Base-by-base conservation (phyloP, 1,140 invertebrate genomes). In the Phortica variegata region DNA sequence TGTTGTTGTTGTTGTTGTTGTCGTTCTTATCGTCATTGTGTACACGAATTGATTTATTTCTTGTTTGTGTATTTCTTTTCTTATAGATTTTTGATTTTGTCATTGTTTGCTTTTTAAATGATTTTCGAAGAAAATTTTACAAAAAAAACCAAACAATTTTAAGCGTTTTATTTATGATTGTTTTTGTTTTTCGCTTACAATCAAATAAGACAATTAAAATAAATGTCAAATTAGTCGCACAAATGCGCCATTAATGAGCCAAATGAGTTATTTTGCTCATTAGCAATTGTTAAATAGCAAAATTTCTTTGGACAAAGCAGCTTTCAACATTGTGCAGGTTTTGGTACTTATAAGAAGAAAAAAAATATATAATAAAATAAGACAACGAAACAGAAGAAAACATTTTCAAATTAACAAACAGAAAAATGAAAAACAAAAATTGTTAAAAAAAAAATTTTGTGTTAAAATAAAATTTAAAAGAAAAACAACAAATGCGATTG, bases 351-450 rank as follows among this genome's bases (percentile, higher is more conserved):
- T 7, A 49, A 19, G 13, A 5, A 34, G 18, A 26, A 4, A 13
- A 3, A 3, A 13, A 31, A 43, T 32, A 51, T n/a, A 54, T 48
- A 37, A 33, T 43, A 34, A 34, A 5, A 38, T 42, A 18, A 31
- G 44, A 44, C 52, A 62, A 65, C 62, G 60, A 66, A 68, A 66
- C n/a, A n/a, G n/a, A n/a, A n/a, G n/a, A n/a, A n/a, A n/a, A n/a
- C n/a, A 66, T 57, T 63, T 62, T 62, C 63, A 62, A 58, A 59
- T 63, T 62, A 66, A 68, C 56, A 63, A 66, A 66, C 55, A 63
- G 58, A 69, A 66, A 38, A 55, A 56, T 40, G 52, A 39, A 48
- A 53, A 48, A 26, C 31, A 15, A 32, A 49, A 32, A 41, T 50
- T 61, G 33, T 34, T 10, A n/a, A 10, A 34, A 61, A 60, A 66